Evolutionary conservation across 2,888 invertebrate species (phyloP).

Genomic region (Allophyes oxyacanthae): DNA sequence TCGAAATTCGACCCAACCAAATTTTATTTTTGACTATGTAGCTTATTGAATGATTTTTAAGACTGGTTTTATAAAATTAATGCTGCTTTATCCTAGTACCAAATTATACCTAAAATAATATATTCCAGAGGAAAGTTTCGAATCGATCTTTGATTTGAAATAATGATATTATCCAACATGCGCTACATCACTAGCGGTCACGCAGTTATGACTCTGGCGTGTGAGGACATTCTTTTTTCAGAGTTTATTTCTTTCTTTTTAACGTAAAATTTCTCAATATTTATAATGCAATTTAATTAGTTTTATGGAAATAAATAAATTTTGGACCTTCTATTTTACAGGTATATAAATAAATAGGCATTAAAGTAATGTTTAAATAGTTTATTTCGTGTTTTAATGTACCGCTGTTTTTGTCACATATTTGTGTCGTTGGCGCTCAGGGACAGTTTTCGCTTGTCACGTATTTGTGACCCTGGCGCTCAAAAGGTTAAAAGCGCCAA

Average conservation of each 20-base stretch:
- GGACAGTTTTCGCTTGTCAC: slow-evolving; percentile 13
- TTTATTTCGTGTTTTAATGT: slow-evolving; percentile 9
- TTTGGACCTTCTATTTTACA: slow-evolving; percentile 8
- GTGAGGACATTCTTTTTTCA: slow-evolving; percentile 10
- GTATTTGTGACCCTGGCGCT: slow-evolving; percentile 13
- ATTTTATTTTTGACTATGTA: slow-evolving; percentile 14
- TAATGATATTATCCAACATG: slow-evolving; percentile 13
- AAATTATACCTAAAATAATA: slow-evolving; percentile 15
- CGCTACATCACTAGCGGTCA: slow-evolving; percentile 15
- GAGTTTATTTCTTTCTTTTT: slow-evolving; percentile 8
- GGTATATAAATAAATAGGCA: slow-evolving; percentile 14
- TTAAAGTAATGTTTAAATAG: slow-evolving; percentile 11
- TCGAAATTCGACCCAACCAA: slow-evolving; percentile 2
- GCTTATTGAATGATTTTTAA: slow-evolving; percentile 13
- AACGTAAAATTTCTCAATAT: slow-evolving; percentile 14
- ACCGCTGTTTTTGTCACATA: slow-evolving; percentile 4
- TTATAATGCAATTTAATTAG: slow-evolving; percentile 10
- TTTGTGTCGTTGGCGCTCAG: slow-evolving; percentile 10
- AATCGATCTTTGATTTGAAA: slow-evolving; percentile 9
- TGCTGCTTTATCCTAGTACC: slow-evolving; percentile 14
- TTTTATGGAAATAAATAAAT: slow-evolving; percentile 9
- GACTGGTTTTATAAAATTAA: slow-evolving; percentile 16
- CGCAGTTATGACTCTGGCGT: slow-evolving; percentile 11
- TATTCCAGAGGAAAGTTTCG: slow-evolving; percentile 15
- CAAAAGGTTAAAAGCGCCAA: slow-evolving; percentile 10